Evolutionary conservation across 2,888 invertebrate genomes (phyloP), one percentile per base, ranked within the genome.

Genomic region (Branchellion lobata): DNA sequence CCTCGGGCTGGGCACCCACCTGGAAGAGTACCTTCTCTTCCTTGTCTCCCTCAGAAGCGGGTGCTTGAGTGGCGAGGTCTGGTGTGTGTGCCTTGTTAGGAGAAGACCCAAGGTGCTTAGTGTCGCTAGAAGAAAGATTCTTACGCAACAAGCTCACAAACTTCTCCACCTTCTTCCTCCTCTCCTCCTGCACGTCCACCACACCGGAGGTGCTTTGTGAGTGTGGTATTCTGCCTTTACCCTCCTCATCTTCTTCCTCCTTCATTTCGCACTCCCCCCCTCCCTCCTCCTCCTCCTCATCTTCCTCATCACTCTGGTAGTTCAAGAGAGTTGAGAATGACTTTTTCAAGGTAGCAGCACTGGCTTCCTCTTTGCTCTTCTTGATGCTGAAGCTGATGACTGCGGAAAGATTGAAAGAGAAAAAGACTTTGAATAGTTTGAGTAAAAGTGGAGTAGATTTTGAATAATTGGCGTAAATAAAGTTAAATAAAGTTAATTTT

Each of bases 241-340:
- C 24, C 5, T 18, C 71, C 40, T 40, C 74, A n/a, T 14, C 40
- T n/a, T 71, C 29, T 29, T 3, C 29, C 5, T n/a, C 71, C n/a
- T 68, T 29, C n/a, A 14, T 29, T n/a, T 71, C 74, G 24, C n/a
- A 11, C 40, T 36, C 33, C 18, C 21, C 27, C 3, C 40, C 24
- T n/a, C 27, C 71, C 47, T 40, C 74, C 27, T 36, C 40, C 8
- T 71, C 71, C 3, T n/a, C 71, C 2, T n/a, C 71, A 21, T 71
- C 74, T 24, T 47, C 36, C n/a, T 51, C 53, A n/a, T 76, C 76
- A n/a, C 51, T 51, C 40, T 47, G n/a, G 21, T 74, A 29, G 74
- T 74, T 47, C 0, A 76, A 57, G 47, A 57, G 31, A 14, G 51
- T 61, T 33, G 33, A 57, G 57, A 76, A 57, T 21, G 27, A 21